Evolutionary conservation across 2,113 vertebrate species (phyloP).

Genomic region (Hippocampus guttulatus): DNA sequence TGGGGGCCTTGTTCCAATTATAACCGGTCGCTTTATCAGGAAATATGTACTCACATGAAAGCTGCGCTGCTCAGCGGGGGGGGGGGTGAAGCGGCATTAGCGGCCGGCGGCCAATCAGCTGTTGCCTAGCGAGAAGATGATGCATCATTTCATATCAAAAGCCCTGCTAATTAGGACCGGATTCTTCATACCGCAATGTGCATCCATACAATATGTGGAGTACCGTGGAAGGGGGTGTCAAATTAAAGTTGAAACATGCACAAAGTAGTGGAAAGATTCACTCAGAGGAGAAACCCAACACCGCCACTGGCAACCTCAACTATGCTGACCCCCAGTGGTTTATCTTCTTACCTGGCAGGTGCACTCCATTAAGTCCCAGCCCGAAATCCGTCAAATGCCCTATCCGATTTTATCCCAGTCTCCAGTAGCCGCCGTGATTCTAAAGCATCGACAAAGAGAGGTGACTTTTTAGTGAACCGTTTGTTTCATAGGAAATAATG

Average conservation of each 20-base stretch:
- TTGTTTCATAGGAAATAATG: not conserved
- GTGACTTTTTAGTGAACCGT: not conserved
- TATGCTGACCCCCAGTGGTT: slow-evolving; percentile 8
- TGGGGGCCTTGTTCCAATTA: slow-evolving; percentile 62
- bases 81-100: slow-evolving; percentile 60
- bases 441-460: not conserved
- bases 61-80: slow-evolving; percentile 35
- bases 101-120: slow-evolving; percentile 63
- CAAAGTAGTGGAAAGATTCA: slow-evolving; percentile 1
- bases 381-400: not conserved
- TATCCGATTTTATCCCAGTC: not conserved
- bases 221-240: slow-evolving; percentile 50
- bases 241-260: slow-evolving; percentile 45
- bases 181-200: slow-evolving; percentile 52
- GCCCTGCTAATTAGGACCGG: slow-evolving; percentile 65
- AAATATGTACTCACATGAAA: slow-evolving; percentile 74
- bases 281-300: not conserved
- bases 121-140: slow-evolving; percentile 56
- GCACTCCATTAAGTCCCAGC: not conserved
- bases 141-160: slow-evolving; percentile 71
- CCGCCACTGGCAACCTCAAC: not conserved
- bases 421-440: not conserved
- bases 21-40: slow-evolving; percentile 46
- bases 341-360: slow-evolving; percentile 6
- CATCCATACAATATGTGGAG: slow-evolving; percentile 43